Evolutionary conservation across 53 echinoderm and acorn worm species (phyloP), one percentile per base, ranked within the genome.

Genomic region (Henricia sp.): DNA sequence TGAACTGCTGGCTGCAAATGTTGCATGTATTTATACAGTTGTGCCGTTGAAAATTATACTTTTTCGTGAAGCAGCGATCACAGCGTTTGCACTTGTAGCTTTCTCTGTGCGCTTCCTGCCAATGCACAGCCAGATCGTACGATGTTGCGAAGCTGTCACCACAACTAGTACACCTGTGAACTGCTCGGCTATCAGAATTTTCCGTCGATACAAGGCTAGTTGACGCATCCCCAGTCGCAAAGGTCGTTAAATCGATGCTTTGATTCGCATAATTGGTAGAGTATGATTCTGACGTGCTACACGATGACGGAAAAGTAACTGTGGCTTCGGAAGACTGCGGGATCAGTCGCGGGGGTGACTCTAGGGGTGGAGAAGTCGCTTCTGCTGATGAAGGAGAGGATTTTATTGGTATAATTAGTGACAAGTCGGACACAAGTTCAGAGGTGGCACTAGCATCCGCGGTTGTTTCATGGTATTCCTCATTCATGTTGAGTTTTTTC

Each of bases 1-100:
- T 91, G 71, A 93, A 93, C 27, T 87, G 83, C 57, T 91, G 86
- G 50, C 87, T 69, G 72, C 93, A 93, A 20, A 90, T 62, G 52
- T 71, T 78, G 68, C 93, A 93, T 38, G 90, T 68, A 32, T 90
- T 78, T 46, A 78, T 64, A 9, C 78, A 78, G 30, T 78, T 78
- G 63, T 78, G 78, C 44, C 78, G 63, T 48, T 43, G 64, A 14
- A 78, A 34, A 24, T 78, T 78, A 23, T 78, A 64, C 46, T 78
- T 78, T 48, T 78, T 78, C 14, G 78, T 64, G 12, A 78, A 78
- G 34, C 62, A 62, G 78, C 78, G 78, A 11, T 78, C 63, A 19
- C 78, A 78, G 30, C 78, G 78, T 29, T 78, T 78, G 46, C 78
- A 78, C 48, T 78, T 78, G 78, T 62, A 78, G 48, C 48, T 78